Base-by-base conservation (phyloP, 2,888 invertebrate species). In the Apamea monoglypha region DNA sequence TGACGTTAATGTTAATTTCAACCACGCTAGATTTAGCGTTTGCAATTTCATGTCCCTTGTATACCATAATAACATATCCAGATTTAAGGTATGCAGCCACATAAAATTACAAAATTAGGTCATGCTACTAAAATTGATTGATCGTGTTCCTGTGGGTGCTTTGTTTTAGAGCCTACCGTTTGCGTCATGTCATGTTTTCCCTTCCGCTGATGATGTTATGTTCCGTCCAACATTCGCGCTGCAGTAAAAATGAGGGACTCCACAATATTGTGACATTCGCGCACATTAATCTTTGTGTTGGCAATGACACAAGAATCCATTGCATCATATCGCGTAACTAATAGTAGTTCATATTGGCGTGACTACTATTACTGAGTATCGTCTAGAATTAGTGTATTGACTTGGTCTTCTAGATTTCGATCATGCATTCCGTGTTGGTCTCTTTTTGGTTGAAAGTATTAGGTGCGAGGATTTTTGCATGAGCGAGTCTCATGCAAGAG, bases 281-380 rank as follows among this genome's bases (percentile, higher is more conserved):
- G 74, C 14, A 78, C 80, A 91, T 90, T 88, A 87, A 90, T 90
- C 88, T 82, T 81, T 59, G 63, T 69, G 89, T 88, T 92, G 92
- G 92, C 92, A 91, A 84, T 87, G 84, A 81, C 76, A 90, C 92
- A 92, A 92, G 92, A 92, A 92, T 91, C 82, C 78, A 85, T 92
- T 92, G 89, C 92, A 92, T 90, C 91, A 91, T 87, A 82, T 78
- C 80, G 78, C 56, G 77, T 69, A 81, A 84, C 74, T 69, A 75
- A 80, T 84, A 76, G 59, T 32, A n/a, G 67, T 75, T 80, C 80
- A 83, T 81, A 85, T 75, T 81, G 21, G 80, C 78, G 72, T 82
- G 81, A 84, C 75, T 66, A 47, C 21, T 83, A 56, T 80, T 44
- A 80, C 56, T 71, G 68, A 78, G 75, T 72, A 40, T 50, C 59